A percentile compares a stretch with the other conserved stretches of the same genome.
Evolutionary conservation across 2,113 vertebrate species (phyloP).

Genomic region (Tupaia tana): DNA sequence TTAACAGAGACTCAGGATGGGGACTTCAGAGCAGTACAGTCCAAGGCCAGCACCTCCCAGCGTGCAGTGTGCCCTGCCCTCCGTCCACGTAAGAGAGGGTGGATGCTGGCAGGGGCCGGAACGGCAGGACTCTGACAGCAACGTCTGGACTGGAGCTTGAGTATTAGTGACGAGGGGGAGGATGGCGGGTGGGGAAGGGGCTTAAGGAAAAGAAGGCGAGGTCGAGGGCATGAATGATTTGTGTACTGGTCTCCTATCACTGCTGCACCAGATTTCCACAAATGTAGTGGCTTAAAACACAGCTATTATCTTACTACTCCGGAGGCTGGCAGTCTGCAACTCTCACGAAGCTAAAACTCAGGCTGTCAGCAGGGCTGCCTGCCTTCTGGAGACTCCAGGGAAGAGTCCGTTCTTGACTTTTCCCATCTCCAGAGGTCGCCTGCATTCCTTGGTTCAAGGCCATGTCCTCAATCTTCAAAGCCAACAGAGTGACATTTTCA

Average conservation of each 20-base stretch:
- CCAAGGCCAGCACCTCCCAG: neutral
- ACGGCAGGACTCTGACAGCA: neutral
- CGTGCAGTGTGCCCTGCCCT: accelerated
- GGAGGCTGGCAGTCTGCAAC: neutral
- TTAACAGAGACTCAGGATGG: neutral
- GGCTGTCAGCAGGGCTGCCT: neutral
- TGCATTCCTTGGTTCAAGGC: neutral
- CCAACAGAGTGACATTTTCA: neutral
- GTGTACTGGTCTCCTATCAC: accelerated
- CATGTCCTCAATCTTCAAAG: neutral
- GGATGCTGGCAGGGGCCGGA: neutral
- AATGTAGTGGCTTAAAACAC: neutral
- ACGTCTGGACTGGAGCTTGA: neutral
- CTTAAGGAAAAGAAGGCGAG: neutral
- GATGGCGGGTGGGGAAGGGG: too few species aligned
- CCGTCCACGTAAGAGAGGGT: neutral
- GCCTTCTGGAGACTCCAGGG: neutral
- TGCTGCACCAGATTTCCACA: too few species aligned
- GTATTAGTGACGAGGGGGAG: neutral
- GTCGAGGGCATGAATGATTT: neutral
- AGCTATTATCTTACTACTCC: neutral
- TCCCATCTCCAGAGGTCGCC: neutral
- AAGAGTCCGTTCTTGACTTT: neutral
- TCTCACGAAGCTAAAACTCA: neutral
- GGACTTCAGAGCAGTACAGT: neutral